Conservation (phyloP, 2,797 vertebrate genomes). For the Microcaecilia unicolor region DNA sequence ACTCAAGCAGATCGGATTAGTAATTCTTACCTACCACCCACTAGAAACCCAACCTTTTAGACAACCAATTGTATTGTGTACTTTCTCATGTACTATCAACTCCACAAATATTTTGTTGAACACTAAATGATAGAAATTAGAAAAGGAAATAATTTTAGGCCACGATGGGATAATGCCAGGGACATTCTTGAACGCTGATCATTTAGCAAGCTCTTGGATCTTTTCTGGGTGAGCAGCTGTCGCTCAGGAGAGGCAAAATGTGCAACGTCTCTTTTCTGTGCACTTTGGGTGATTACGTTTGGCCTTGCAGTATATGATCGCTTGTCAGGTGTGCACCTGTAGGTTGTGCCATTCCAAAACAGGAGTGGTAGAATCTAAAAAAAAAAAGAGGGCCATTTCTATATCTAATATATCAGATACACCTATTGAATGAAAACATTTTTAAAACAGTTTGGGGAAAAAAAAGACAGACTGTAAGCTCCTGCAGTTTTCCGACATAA, state of each 20-base stretch:
- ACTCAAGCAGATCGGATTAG: conserved; percentile 84
- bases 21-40: conserved; percentile 76
- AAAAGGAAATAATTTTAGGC: conserved; percentile 38
- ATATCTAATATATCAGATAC: neutral
- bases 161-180: neutral
- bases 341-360: neutral
- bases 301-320: conserved; percentile 3
- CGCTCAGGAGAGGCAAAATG: no score
- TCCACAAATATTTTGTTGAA: conserved; percentile 37
- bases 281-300: no score
- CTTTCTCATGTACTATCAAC: conserved; percentile 42
- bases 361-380: neutral
- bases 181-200: no score
- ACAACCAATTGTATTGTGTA: conserved; percentile 52
- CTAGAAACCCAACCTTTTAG: conserved; percentile 51
- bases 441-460: no score
- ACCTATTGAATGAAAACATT: conserved; percentile 2
- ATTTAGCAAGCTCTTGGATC: no score
- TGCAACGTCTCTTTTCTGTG: no score
- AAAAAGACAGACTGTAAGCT: no score
- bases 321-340: conserved; percentile 8
- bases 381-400: no score
- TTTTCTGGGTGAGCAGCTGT: no score
- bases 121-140: conserved; percentile 34
- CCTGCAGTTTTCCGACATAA: no score